phyloP scores from a whole-genome alignment of 2,888 invertebrate species.

The Biston betularia region DNA sequence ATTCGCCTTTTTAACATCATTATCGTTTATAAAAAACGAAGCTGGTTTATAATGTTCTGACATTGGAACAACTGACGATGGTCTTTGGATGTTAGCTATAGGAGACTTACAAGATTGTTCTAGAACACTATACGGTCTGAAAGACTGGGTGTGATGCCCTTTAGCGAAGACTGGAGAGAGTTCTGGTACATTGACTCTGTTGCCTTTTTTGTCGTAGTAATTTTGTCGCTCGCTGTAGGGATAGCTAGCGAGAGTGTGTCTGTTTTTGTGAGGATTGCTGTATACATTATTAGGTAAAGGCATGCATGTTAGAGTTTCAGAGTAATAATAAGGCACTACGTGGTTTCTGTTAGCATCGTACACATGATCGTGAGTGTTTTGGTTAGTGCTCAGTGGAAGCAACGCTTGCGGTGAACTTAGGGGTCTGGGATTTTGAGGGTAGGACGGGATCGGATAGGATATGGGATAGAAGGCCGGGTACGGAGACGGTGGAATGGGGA shows the following conservation, averaged over 20 bases:
- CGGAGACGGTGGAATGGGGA: slow-evolving; percentile 83
- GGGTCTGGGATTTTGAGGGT: slow-evolving; percentile 48
- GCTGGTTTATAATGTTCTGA: slow-evolving; percentile 79
- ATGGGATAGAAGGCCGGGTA: slow-evolving; percentile 79
- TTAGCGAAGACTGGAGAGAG: slow-evolving; percentile 63
- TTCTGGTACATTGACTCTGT: slow-evolving; percentile 63
- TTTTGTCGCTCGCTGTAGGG: slow-evolving; percentile 71
- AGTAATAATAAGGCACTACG: slow-evolving; percentile 81
- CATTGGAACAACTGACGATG: slow-evolving; percentile 78
- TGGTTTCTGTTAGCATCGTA: slow-evolving; percentile 87
- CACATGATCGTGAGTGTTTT: slow-evolving; percentile 76
- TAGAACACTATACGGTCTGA: slow-evolving; percentile 79
- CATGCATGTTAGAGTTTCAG: slow-evolving; percentile 80
- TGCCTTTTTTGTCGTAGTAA: slow-evolving; percentile 65
- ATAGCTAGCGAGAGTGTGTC: slow-evolving; percentile 72
- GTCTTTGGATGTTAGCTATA: slow-evolving; percentile 64
- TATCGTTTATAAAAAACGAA: slow-evolving; percentile 71
- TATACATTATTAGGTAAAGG: slow-evolving; percentile 78
- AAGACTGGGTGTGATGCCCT: slow-evolving; percentile 63
- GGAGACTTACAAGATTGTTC: slow-evolving; percentile 72
- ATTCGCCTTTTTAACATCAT: slow-evolving; percentile 61
- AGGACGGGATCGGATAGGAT: slow-evolving; percentile 70
- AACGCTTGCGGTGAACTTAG: slow-evolving; percentile 72
- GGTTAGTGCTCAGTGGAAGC: slow-evolving; percentile 61
- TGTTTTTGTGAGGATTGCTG: slow-evolving; percentile 69